phyloP scores from a whole-genome alignment of 2,113 vertebrate genomes.

The Ivindomyrus marchei region DNA sequence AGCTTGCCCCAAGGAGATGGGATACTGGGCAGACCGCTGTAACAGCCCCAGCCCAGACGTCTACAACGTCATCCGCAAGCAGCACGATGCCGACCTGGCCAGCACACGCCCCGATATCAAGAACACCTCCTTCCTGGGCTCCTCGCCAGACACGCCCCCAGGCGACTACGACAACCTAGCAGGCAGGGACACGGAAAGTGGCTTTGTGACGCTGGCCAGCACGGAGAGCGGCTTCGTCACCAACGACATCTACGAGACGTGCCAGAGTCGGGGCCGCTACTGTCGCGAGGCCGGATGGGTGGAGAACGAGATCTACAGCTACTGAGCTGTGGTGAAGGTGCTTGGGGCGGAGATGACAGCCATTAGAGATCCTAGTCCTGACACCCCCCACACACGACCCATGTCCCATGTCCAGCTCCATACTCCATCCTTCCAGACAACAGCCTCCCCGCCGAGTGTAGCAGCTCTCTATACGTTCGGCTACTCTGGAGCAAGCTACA shows the following conservation, averaged over 20 bases:
- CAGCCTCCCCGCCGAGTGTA: no score
- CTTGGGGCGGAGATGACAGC: not conserved
- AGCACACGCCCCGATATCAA: constrained; percentile 71
- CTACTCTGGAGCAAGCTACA: not conserved
- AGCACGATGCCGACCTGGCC: constrained; percentile 76
- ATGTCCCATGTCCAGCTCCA: not conserved
- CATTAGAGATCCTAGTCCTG: not conserved
- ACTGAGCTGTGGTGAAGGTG: constrained; percentile 38
- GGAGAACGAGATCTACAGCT: constrained; percentile 78
- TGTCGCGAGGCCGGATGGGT: constrained; percentile 66
- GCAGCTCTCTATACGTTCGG: not conserved
- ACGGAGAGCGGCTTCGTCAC: constrained; percentile 80
- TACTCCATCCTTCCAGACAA: not conserved
- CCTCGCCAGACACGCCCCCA: constrained; percentile 56
- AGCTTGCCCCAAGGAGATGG: constrained; percentile 55
- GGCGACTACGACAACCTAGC: constrained; percentile 68
- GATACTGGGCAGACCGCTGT: constrained; percentile 51
- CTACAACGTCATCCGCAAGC: constrained; percentile 76
- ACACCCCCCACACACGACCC: not conserved
- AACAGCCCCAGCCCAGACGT: constrained; percentile 70
- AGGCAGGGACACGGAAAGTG: constrained; percentile 65
- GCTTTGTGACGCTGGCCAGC: constrained; percentile 69
- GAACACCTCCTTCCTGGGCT: constrained; percentile 82
- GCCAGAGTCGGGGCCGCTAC: constrained; percentile 52
- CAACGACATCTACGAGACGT: constrained; percentile 80